phyloP scores from a whole-genome alignment of 2,113 vertebrate species.

The Haliaeetus leucogaster region DNA sequence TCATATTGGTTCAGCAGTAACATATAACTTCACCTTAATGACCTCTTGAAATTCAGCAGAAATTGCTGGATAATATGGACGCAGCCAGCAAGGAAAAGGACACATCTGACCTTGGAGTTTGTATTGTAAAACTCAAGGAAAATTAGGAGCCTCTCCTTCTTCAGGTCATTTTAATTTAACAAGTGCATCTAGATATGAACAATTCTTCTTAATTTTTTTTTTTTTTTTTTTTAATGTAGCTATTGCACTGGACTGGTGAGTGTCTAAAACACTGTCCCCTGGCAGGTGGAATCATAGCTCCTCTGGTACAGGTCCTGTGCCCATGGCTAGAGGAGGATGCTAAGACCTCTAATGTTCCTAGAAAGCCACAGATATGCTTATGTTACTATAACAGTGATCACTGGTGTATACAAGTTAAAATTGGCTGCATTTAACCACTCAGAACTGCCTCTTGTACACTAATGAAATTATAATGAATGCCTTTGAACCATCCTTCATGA shows the following conservation, averaged over 20 bases:
- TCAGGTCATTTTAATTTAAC: not conserved
- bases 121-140: not conserved
- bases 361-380: not conserved
- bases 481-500: slow-evolving; percentile 1
- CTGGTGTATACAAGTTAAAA: not conserved
- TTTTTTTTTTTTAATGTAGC: not conserved
- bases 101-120: not conserved
- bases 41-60: not conserved
- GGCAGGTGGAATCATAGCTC: not conserved
- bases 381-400: not conserved
- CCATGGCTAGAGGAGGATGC: not conserved
- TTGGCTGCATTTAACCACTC: not conserved
- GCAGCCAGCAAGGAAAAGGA: not conserved
- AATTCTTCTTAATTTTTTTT: not conserved
- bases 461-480: not conserved
- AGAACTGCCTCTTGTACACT: not conserved
- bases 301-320: not conserved
- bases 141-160: not conserved
- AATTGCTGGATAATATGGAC: not conserved
- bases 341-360: not conserved
- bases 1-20: not conserved
- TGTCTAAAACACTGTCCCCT: not conserved
- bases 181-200: not conserved
- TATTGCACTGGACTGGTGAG: not conserved
- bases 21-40: not conserved